These are phyloP conservation scores for Lophius piscatorius DNA, from an alignment of 2,113 vertebrate species.

Conservation along the genomic window DNA sequence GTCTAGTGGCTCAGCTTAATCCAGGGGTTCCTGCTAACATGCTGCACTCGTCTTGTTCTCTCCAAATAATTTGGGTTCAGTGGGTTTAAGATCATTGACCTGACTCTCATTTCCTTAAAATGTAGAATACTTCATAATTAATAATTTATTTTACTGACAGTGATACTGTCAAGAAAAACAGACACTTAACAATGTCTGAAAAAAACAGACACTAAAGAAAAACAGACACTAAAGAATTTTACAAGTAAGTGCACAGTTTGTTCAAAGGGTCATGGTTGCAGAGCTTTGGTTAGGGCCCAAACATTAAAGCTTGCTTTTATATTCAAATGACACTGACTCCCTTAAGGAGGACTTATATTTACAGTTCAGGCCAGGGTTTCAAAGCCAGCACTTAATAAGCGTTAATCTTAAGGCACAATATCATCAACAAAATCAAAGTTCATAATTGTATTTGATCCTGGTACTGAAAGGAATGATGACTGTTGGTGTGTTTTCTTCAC, in stretches of 20 bases:
- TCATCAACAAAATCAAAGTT: constrained; percentile 1
- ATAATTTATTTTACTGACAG: background rate
- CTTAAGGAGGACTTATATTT: constrained; percentile 16
- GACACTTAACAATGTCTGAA: constrained; percentile 18
- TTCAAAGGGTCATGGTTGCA: constrained; percentile 25
- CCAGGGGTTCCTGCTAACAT: no score
- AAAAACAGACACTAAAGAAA: no score
- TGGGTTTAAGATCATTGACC: no score
- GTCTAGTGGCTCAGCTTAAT: no score
- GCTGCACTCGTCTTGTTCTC: no score
- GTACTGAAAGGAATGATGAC: constrained; percentile 30
- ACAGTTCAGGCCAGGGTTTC: constrained; percentile 18
- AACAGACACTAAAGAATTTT: no score
- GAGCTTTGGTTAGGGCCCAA: constrained; percentile 23
- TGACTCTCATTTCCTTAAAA: background rate
- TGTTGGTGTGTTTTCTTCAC: constrained; percentile 25
- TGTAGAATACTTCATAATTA: background rate
- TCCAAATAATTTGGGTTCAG: no score
- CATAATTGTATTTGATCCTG: constrained; percentile 22
- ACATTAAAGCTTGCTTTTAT: constrained; percentile 15
- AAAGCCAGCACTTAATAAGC: constrained; percentile 24
- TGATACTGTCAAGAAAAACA: background rate
- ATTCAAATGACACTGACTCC: constrained; percentile 50
- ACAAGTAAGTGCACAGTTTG: background rate
- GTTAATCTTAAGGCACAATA: constrained; percentile 13